Conservation (phyloP, 2,888 invertebrate genomes). For the Mylabris sibirica region DNA sequence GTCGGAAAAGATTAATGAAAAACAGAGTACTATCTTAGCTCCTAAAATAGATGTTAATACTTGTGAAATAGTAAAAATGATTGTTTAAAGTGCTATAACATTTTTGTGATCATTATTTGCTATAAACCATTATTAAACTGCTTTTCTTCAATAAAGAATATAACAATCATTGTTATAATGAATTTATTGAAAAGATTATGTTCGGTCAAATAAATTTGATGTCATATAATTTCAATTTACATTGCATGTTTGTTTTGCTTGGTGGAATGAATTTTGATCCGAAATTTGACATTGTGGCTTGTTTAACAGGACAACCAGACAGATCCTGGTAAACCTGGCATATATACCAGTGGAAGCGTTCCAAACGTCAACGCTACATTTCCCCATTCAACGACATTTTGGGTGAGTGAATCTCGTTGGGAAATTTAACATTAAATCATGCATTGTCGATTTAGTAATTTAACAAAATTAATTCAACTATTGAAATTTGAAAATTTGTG, state of each 20-base stretch:
- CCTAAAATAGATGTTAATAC: neutral
- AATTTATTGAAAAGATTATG: neutral
- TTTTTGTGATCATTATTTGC: neutral
- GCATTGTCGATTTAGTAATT: constrained; percentile 1
- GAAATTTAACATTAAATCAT: constrained; percentile 18
- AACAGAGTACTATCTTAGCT: neutral
- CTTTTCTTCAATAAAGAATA: neutral
- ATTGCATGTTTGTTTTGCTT: constrained; percentile 3
- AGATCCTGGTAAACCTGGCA: constrained; percentile 30
- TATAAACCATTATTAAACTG: neutral
- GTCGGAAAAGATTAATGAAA: neutral
- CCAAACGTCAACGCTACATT: constrained; percentile 7
- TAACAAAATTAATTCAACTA: constrained; percentile 7
- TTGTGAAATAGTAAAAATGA: neutral
- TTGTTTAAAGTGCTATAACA: neutral
- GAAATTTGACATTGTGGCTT: constrained; percentile 43
- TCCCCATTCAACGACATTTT: constrained; percentile 29
- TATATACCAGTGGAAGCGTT: constrained; percentile 35
- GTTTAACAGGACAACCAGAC: constrained; percentile 42
- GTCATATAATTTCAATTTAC: neutral
- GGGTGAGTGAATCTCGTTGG: constrained; percentile 43
- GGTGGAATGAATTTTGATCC: constrained; percentile 11
- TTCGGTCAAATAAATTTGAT: neutral
- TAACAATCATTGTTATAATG: neutral
- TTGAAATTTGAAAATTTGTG: neutral